Evolutionary conservation across 2,113 vertebrate species (phyloP).

Genomic region (Anthoscopus minutus): DNA sequence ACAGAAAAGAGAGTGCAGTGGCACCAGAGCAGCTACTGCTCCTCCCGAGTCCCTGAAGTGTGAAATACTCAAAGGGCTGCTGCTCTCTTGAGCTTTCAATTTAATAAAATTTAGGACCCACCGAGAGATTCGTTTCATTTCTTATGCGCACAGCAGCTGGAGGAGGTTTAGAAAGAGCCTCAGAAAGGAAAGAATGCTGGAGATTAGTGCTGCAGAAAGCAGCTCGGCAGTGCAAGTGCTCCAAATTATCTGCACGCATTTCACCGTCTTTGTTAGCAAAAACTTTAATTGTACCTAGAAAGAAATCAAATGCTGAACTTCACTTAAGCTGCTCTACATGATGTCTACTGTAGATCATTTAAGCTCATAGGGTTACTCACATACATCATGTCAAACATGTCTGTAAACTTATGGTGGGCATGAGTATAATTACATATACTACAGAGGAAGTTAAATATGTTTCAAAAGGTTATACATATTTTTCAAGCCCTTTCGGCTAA

Average conservation of each 20-base stretch:
- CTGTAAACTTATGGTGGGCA: not conserved
- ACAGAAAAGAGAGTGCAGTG: not conserved
- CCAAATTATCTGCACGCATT: not conserved
- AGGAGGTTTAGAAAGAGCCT: not conserved
- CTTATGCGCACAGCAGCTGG: not conserved
- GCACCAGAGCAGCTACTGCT: not conserved
- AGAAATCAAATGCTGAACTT: not conserved
- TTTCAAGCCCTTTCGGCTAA: constrained; percentile 14
- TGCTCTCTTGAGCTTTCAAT: not conserved
- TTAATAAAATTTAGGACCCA: not conserved
- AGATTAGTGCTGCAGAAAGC: not conserved
- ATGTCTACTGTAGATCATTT: not conserved
- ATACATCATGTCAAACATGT: not conserved
- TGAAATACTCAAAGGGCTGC: not conserved
- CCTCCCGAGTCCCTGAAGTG: not conserved
- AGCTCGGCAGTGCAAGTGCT: not conserved
- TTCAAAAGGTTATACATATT: constrained; percentile 51
- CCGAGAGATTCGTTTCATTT: not conserved
- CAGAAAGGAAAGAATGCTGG: not conserved
- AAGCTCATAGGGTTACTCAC: not conserved
- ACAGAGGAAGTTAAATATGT: not conserved
- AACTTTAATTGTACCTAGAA: not conserved
- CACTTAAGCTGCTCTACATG: not conserved
- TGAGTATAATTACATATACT: not conserved
- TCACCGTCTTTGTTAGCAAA: not conserved